Evolutionary conservation across 2,888 invertebrate genomes (phyloP).

Genomic region (Lithophane socia): DNA sequence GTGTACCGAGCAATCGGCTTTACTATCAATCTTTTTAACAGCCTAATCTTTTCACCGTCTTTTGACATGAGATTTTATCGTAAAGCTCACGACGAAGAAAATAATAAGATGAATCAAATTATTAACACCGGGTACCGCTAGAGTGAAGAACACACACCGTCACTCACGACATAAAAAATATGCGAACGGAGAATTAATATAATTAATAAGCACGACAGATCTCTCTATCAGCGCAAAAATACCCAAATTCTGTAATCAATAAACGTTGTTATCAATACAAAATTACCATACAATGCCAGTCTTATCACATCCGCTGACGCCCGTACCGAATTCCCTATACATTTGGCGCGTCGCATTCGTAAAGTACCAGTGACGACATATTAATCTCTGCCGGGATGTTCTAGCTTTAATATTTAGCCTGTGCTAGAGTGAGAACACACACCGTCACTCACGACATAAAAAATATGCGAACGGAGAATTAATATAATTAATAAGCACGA

Average conservation of each 20-base stretch:
- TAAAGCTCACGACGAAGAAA: neutral
- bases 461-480: no score
- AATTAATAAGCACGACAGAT: neutral
- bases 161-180: no score
- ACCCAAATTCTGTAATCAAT: neutral
- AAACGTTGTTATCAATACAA: neutral
- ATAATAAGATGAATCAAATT: neutral
- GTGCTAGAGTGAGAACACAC: constrained; percentile 34
- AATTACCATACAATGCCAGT: neutral
- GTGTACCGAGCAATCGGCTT: no score
- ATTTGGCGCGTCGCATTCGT: constrained; percentile 71
- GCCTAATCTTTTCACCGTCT: no score
- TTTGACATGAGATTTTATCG: neutral
- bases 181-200: no score
- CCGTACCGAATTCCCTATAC: constrained; percentile 55
- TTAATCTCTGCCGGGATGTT: constrained; percentile 78
- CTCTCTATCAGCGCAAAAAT: constrained; percentile 12
- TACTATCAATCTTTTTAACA: neutral
- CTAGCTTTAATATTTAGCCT: constrained; percentile 76
- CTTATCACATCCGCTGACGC: constrained; percentile 50
- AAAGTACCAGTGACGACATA: constrained; percentile 81
- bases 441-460: no score
- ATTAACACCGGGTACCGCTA: no score
- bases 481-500: neutral
- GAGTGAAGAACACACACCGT: no score